Base-by-base conservation (phyloP, 1,140 invertebrate genomes). In the Hyposmocoma kahamanoa region DNA sequence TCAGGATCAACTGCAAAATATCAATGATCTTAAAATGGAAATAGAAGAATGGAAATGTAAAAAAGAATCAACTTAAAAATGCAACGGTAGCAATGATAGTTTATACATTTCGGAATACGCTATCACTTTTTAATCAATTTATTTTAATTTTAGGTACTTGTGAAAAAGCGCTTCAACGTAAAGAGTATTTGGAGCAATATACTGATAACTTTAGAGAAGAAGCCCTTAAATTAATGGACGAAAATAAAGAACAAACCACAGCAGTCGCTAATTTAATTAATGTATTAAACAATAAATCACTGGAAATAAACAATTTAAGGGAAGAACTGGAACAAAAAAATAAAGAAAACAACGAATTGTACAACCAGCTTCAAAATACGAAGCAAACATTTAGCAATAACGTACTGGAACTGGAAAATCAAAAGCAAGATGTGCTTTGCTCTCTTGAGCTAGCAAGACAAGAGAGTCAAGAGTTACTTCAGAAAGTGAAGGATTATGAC, bases 31-130 rank as follows among this genome's bases (percentile, higher is more conserved):
- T 9, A 73, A 64, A 46, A 56, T 60, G 38, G 73, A 82, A 55
- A 63, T 79, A 28, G 75, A 74, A 39, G 64, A 71, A 22, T 78
- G 72, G 71, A 80, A 74, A 66, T 65, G 79, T 81, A 53, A 64
- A 24, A 48, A 30, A n/a, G n/a, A n/a, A n/a, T n/a, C n/a, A n/a
- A n/a, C n/a, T n/a, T n/a, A n/a, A n/a, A n/a, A n/a, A n/a, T n/a
- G n/a, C n/a, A n/a, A n/a, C n/a, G n/a, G n/a, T n/a, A n/a, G n/a
- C n/a, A n/a, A n/a, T n/a, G n/a, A n/a, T n/a, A n/a, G n/a, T n/a
- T n/a, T n/a, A n/a, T n/a, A n/a, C n/a, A n/a, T n/a, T n/a, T n/a
- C n/a, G n/a, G n/a, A n/a, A n/a, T n/a, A n/a, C n/a, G n/a, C n/a
- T n/a, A n/a, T n/a, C n/a, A n/a, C n/a, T 57, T 49, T 13, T n/a